Evolutionary conservation across 2,888 invertebrate species (phyloP).

Genomic region (Pseudoips prasinana): DNA sequence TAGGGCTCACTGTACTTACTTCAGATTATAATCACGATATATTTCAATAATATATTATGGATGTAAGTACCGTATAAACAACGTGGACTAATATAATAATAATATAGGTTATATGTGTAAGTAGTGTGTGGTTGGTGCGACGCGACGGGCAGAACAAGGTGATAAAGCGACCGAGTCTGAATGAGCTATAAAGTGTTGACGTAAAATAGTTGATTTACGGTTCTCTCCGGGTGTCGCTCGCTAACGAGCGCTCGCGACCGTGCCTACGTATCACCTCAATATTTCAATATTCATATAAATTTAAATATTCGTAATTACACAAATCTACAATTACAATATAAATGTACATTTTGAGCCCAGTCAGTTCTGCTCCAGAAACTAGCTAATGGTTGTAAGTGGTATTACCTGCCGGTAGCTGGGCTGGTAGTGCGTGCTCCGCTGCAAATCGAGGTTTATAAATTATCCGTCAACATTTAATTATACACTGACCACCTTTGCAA

Average conservation of each 20-base stretch:
- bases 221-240: conserved; percentile 41
- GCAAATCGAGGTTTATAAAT: conserved; percentile 48
- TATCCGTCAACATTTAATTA: conserved; percentile 54
- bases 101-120: conserved; percentile 20
- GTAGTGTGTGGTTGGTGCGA: conserved; percentile 34
- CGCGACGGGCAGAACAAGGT: conserved; percentile 43
- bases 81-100: conserved; percentile 22
- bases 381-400: conserved; percentile 28
- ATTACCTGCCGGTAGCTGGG: conserved; percentile 19
- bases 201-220: conserved; percentile 52
- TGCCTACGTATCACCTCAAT: conserved; percentile 24
- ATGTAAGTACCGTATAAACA: conserved; percentile 25
- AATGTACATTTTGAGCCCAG: conserved; percentile 23
- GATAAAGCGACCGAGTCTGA: conserved; percentile 48
- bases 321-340: conserved; percentile 19
- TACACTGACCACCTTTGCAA: conserved; percentile 37
- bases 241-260: conserved; percentile 36
- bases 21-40: conserved; percentile 28
- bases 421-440: conserved; percentile 32
- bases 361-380: conserved; percentile 40
- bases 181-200: conserved; percentile 59
- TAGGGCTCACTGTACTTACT: conserved; percentile 9
- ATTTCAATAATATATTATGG: conserved; percentile 30
- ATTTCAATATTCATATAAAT: conserved; percentile 20
- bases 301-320: conserved; percentile 19